Percentiles rank a stretch among this genome's conserved stretches.
phyloP scores from a whole-genome alignment of 2,888 invertebrate genomes.

The Hermaeophaga mercurialis region DNA sequence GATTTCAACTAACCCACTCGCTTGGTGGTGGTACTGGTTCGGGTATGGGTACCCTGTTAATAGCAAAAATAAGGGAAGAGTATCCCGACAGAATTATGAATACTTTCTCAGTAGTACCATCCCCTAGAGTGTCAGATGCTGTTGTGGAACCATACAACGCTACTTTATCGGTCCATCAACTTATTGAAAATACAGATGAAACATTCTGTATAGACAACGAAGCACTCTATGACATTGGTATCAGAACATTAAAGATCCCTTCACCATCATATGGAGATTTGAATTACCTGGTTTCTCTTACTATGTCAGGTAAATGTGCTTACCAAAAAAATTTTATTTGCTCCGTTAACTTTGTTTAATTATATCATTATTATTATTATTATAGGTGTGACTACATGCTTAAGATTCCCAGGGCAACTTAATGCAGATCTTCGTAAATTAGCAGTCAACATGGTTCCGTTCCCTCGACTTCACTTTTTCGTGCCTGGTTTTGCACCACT shows the following conservation, averaged over 20 bases:
- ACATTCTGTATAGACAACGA: slow-evolving; percentile 87
- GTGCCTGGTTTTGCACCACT: slow-evolving; percentile 96
- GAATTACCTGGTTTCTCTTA: slow-evolving; percentile 85
- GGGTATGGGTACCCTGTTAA: slow-evolving; percentile 82
- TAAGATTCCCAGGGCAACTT: slow-evolving; percentile 89
- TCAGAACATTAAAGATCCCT: slow-evolving; percentile 74
- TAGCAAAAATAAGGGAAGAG: slow-evolving; percentile 89
- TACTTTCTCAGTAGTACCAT: slow-evolving; percentile 82
- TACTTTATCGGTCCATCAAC: slow-evolving; percentile 82
- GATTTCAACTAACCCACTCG: slow-evolving; percentile 86
- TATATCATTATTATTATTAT: too few species aligned
- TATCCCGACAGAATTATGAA: slow-evolving; percentile 91
- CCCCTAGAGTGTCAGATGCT: slow-evolving; percentile 76
- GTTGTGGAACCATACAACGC: slow-evolving; percentile 86
- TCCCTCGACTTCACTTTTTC: slow-evolving; percentile 94
- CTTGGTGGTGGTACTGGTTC: slow-evolving; percentile 80
- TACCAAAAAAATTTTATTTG: too few species aligned
- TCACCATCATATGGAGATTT: slow-evolving; percentile 90
- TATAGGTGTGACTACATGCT: slow-evolving; percentile 83
- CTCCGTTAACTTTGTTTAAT: too few species aligned
- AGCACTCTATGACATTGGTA: slow-evolving; percentile 83
- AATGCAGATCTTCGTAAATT: slow-evolving; percentile 91
- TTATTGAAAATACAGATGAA: slow-evolving; percentile 89
- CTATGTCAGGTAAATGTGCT: slow-evolving; percentile 65
- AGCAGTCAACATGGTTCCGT: slow-evolving; percentile 97